Evolutionary conservation across 2,797 vertebrate species (phyloP).

Genomic region (Sylvia borin): DNA sequence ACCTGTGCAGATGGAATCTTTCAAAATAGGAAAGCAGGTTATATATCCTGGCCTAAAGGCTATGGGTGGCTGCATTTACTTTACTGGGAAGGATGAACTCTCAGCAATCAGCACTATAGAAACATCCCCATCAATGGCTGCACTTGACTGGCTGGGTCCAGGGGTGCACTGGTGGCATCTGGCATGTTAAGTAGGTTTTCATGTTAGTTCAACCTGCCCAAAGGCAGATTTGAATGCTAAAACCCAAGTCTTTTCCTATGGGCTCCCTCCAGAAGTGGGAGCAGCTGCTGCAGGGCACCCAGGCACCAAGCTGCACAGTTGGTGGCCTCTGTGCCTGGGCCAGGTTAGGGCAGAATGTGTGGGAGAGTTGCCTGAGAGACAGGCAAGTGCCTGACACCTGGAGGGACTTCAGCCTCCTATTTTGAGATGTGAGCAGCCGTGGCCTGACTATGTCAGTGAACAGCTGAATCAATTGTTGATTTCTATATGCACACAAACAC

Average conservation of each 20-base stretch:
- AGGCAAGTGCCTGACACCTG: neutral
- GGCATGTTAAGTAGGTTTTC: neutral
- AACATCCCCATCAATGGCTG: neutral
- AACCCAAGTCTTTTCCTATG: neutral
- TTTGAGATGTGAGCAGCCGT: neutral
- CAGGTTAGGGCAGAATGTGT: neutral
- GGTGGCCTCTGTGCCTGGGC: accelerated
- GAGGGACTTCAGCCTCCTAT: neutral
- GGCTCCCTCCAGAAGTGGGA: neutral
- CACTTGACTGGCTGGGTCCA: neutral
- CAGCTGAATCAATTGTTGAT: neutral
- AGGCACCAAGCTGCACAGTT: neutral
- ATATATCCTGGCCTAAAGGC: neutral
- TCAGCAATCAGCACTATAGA: neutral
- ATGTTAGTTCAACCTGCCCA: neutral
- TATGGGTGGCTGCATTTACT: neutral
- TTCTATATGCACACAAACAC: neutral
- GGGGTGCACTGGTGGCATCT: neutral
- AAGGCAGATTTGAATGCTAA: neutral
- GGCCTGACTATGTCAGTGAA: neutral
- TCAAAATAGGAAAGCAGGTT: neutral
- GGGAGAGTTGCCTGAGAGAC: neutral
- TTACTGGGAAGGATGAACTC: neutral
- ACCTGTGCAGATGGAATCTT: neutral
- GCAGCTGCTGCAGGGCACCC: neutral